Conservation (phyloP, 2,113 vertebrate species). For the Podocnemis expansa region DNA sequence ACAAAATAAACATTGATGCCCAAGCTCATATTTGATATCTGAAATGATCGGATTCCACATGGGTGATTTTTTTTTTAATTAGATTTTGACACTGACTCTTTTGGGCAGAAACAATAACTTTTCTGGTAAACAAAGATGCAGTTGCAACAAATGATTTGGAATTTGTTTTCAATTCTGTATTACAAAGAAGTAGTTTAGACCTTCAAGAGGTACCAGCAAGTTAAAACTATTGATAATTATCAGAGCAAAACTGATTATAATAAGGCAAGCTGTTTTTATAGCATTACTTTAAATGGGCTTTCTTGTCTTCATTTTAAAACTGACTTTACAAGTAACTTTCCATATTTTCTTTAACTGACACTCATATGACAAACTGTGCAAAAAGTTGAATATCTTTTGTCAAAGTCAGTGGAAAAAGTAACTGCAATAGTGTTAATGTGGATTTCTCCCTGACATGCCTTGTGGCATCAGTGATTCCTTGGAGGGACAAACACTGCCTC, state of each 20-base stretch:
- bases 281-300: neutral
- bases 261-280: neutral
- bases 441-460: slow-evolving; percentile 62
- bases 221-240: neutral
- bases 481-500: slow-evolving; percentile 1
- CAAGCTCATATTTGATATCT: neutral
- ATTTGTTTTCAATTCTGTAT: neutral
- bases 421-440: slow-evolving; percentile 32
- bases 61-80: neutral
- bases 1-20: neutral
- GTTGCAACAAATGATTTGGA: neutral
- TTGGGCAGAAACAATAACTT: neutral
- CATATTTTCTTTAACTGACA: neutral
- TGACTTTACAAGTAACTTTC: neutral
- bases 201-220: neutral
- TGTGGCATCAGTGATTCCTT: slow-evolving; percentile 43
- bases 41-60: neutral
- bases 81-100: neutral
- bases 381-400: slow-evolving; percentile 35
- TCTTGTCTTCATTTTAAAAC: neutral
- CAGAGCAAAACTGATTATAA: neutral
- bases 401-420: slow-evolving; percentile 61
- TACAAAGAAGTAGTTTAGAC: neutral
- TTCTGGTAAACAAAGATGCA: neutral
- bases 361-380: neutral